Conservation (phyloP, 2,113 vertebrate species). For the Chaetodon trifascialis region DNA sequence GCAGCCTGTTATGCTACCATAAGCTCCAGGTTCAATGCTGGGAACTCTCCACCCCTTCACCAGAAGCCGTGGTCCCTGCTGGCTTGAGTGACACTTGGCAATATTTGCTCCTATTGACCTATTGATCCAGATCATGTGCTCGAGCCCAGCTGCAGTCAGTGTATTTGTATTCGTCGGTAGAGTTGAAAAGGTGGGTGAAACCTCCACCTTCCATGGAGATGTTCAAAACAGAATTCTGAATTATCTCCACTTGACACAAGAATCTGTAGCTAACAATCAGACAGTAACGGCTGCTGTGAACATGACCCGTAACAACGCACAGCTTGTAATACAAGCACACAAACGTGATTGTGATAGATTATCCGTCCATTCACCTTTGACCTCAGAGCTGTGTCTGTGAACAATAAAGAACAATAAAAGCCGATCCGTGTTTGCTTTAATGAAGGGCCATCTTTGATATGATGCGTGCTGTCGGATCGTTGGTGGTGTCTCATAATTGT, state of each 20-base stretch:
- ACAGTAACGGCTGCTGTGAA: background rate
- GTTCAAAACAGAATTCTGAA: background rate
- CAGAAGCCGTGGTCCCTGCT: constrained; percentile 27
- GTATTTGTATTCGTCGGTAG: constrained; percentile 6
- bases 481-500: too few relatives aligned
- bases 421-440: background rate
- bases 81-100: constrained; percentile 39
- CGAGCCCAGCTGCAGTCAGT: constrained; percentile 21
- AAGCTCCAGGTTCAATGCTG: constrained; percentile 33
- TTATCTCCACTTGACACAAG: constrained; percentile 14
- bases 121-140: constrained; percentile 45
- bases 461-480: background rate
- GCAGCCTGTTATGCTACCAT: constrained; percentile 13
- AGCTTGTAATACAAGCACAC: background rate
- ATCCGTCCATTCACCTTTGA: constrained; percentile 29
- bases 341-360: background rate
- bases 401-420: constrained; percentile 8
- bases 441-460: background rate
- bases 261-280: constrained; percentile 8
- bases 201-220: background rate
- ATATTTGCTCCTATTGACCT: constrained; percentile 62
- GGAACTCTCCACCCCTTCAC: constrained; percentile 48
- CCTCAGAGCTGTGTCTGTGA: background rate
- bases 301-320: background rate
- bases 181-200: background rate